Percentiles rank a stretch among this genome's conserved stretches.
phyloP scores from a whole-genome alignment of 2,797 vertebrate species.

The Sphenodon punctatus region DNA sequence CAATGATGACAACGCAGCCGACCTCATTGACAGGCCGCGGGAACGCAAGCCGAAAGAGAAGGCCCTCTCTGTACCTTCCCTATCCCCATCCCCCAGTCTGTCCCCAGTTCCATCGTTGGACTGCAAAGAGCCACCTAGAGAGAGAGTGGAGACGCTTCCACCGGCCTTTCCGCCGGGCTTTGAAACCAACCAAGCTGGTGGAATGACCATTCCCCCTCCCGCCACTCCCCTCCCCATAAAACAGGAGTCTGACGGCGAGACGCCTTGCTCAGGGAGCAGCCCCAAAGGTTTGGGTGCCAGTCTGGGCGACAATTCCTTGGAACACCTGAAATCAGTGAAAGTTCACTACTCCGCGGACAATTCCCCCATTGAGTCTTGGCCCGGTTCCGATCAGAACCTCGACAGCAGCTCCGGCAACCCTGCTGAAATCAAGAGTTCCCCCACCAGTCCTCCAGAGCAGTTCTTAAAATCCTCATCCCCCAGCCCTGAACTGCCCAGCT shows the following conservation, averaged over 20 bases:
- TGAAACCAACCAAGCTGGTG: rapidly evolving
- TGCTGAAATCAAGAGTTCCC: constrained; percentile 74
- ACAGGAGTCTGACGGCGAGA: constrained; percentile 48
- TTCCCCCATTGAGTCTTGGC: constrained; percentile 30
- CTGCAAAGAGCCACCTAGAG: constrained; percentile 1
- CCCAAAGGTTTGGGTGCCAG: not conserved
- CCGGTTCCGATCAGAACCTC: not conserved
- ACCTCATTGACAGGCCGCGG: constrained; percentile 49
- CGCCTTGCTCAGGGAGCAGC: not conserved
- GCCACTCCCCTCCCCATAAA: not conserved
- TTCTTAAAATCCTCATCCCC: constrained; percentile 26
- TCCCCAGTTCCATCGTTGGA: not conserved
- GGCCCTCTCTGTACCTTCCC: not conserved
- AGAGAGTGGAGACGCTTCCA: constrained; percentile 27
- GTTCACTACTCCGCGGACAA: not conserved
- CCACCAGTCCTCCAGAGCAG: constrained; percentile 67
- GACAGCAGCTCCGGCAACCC: constrained; percentile 67
- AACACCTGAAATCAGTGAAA: constrained; percentile 15
- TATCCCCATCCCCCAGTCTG: not conserved
- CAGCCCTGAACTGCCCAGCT: not conserved
- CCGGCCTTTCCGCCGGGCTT: constrained; percentile 52
- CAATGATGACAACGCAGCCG: constrained; percentile 3
- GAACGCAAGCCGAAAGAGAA: constrained; percentile 60
- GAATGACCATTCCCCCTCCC: rapidly evolving
- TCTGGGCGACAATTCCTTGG: constrained; percentile 19